Base-by-base conservation (phyloP, 1,140 invertebrate species). In the Tetranychus urticae region DNA sequence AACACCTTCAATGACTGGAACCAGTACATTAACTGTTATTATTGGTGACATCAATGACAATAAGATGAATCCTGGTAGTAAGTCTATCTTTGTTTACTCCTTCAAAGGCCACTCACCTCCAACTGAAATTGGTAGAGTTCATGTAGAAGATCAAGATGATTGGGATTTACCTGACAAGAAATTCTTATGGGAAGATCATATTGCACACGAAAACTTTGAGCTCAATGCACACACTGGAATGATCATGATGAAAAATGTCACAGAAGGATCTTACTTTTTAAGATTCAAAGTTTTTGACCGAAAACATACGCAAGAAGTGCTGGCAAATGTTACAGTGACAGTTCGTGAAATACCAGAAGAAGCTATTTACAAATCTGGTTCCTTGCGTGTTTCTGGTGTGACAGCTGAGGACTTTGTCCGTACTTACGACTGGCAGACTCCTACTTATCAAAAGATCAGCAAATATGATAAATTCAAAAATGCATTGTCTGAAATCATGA, bases 121-220 rank as follows among this genome's bases (percentile, higher is more conserved):
- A 66, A 89, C 88, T 0, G 85, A 87, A 71, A 90, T 97, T 64
- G 92, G 93, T 35, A 77, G 88, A 63, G 91, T 96, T 2, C 93
- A 96, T 71, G 89, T 94, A 0, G 88, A 90, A 70, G 92, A 97
- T 75, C 74, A 89, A 52, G 92, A 97, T 72, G 92, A 97, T 70
- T 97, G 90, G 91, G 92, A 97, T 77, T 71, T 93, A 63, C 85
- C 86, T 0, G 91, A 97, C 70, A 97, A 97, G 70, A 89, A 88
- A 68, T 97, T 94, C 76, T 89, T 88, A 67, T 92, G 88, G 86
- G 50, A 60, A 69, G 78, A 78, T 54, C 73, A 80, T 56, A 86
- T 86, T 69, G 63, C 67, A 8, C 71, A 76, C 68, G 81, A 83
- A 3, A 80, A 84, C 65, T 93, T 92, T 69, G 85, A 82, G 59